phyloP scores from a whole-genome alignment of 1,140 invertebrate species.

The Rhagoletis zephyria region DNA sequence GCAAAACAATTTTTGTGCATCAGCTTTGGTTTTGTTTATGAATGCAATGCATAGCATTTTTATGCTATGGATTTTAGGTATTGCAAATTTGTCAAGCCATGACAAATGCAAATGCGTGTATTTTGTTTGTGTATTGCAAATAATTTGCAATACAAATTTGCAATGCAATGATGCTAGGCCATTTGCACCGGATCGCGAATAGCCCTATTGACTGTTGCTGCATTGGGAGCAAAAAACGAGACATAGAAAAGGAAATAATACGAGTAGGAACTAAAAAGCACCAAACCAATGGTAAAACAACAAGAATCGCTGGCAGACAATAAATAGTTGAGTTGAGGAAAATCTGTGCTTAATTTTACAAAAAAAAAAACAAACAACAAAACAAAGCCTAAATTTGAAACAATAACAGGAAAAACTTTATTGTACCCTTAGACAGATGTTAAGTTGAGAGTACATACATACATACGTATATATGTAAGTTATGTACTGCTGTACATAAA shows the following conservation, averaged over 20 bases:
- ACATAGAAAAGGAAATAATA: background rate
- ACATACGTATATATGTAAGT: too few relatives aligned
- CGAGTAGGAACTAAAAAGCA: background rate
- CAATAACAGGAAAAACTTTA: conserved; percentile 39
- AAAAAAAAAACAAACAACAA: conserved; percentile 2
- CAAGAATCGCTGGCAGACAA: background rate
- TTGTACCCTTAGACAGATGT: background rate
- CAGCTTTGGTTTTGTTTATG: too few relatives aligned
- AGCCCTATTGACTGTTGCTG: background rate
- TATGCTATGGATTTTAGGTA: too few relatives aligned
- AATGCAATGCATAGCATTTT: too few relatives aligned
- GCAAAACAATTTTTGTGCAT: too few relatives aligned
- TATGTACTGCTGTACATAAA: background rate
- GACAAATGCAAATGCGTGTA: too few relatives aligned
- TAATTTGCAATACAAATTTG: too few relatives aligned
- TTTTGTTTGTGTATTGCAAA: too few relatives aligned
- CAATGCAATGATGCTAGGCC: too few relatives aligned
- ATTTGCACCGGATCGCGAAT: too few relatives aligned
- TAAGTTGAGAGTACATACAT: too few relatives aligned
- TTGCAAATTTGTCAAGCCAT: too few relatives aligned
- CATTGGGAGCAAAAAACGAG: background rate
- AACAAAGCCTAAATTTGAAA: conserved; percentile 19
- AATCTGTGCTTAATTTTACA: conserved; percentile 6
- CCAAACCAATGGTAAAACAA: background rate
- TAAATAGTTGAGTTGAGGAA: background rate